Evolutionary conservation across 2,113 vertebrate genomes (phyloP).

Genomic region (Poicephalus meyeri): DNA sequence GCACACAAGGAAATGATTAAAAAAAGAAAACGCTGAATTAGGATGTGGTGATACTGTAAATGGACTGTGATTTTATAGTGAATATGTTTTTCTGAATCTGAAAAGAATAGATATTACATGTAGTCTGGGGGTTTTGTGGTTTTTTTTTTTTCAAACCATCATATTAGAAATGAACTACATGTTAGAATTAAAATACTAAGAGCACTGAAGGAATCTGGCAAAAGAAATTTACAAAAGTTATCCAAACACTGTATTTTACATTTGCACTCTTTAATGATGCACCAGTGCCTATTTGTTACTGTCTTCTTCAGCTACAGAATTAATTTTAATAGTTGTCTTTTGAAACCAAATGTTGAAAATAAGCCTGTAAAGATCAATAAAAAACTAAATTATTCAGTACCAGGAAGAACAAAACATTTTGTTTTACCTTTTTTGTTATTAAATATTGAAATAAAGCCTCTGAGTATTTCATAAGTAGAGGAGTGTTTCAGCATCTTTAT

Average conservation of each 20-base stretch:
- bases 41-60: background rate
- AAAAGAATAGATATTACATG: background rate
- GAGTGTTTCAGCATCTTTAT: background rate
- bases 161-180: background rate
- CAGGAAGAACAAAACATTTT: constrained; percentile 5
- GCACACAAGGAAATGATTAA: background rate
- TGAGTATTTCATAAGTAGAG: background rate
- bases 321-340: background rate
- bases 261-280: background rate
- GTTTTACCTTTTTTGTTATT: background rate
- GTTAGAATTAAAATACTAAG: background rate
- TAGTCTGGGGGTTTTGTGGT: background rate
- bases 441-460: constrained; percentile 18
- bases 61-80: background rate
- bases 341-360: constrained; percentile 38
- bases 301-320: background rate
- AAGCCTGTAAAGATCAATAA: constrained; percentile 15
- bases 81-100: background rate
- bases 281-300: background rate
- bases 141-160: background rate
- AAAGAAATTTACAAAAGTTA: background rate
- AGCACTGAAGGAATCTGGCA: background rate
- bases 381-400: constrained; percentile 17
- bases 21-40: constrained; percentile 3
- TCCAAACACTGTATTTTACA: background rate